Percentiles rank a stretch among this genome's conserved stretches.
These are phyloP conservation scores for Drosophila testacea DNA, from an alignment of 2,888 invertebrate genomes.

Conservation along the genomic window DNA sequence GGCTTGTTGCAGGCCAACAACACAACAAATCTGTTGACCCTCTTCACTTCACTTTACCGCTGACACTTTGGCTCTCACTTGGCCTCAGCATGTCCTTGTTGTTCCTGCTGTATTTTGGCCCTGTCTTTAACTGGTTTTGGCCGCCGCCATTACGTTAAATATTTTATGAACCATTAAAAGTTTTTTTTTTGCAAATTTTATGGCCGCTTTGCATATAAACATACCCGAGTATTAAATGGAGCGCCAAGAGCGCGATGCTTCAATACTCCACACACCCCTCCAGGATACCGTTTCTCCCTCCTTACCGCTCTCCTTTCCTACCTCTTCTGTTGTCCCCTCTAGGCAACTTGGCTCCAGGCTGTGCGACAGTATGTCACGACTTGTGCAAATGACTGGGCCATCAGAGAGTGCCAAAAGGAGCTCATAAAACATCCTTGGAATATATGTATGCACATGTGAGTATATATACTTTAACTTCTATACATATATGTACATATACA, in stretches of 20 bases:
- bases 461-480: not conserved
- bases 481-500: constrained; percentile 4
- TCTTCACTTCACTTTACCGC: constrained; percentile 9
- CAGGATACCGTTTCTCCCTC: not conserved
- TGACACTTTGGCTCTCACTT: constrained; percentile 5
- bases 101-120: constrained; percentile 43
- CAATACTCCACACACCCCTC: not conserved
- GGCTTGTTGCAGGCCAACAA: constrained; percentile 73
- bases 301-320: not conserved
- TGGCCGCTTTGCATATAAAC: constrained; percentile 78
- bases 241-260: constrained; percentile 35
- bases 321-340: not conserved
- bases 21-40: constrained; percentile 65
- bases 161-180: constrained; percentile 82
- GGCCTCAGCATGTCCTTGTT: constrained; percentile 25
- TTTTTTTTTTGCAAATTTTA: constrained; percentile 76
- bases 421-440: constrained; percentile 72
- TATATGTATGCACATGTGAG: constrained; percentile 33
- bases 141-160: constrained; percentile 76
- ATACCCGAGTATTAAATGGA: constrained; percentile 46
- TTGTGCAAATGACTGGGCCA: constrained; percentile 76
- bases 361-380: constrained; percentile 70
- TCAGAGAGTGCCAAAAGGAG: constrained; percentile 76
- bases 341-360: constrained; percentile 42
- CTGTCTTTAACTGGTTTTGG: constrained; percentile 74